These are phyloP conservation scores for Murina feae DNA, from an alignment of 2,113 vertebrate species.

Conservation along the genomic window DNA sequence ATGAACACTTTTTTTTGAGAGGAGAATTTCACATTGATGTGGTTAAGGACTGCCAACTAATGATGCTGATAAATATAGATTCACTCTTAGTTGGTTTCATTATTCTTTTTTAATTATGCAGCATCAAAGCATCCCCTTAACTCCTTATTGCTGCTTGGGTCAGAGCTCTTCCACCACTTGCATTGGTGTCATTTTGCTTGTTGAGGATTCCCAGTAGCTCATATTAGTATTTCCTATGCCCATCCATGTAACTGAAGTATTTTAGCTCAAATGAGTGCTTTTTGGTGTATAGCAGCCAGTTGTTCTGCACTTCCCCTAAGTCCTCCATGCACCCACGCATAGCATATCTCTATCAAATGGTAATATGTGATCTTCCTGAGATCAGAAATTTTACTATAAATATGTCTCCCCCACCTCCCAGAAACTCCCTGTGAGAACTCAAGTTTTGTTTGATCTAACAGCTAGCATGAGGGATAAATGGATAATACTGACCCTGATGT, in stretches of 20 bases:
- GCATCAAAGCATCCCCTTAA: background rate
- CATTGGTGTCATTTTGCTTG: background rate
- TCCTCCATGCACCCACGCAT: background rate
- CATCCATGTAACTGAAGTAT: background rate
- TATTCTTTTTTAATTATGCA: background rate
- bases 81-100: background rate
- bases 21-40: background rate
- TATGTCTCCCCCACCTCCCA: background rate
- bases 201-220: background rate
- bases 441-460: constrained; percentile 63
- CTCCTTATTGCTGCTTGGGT: background rate
- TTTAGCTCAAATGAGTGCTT: background rate
- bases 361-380: background rate
- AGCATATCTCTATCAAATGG: constrained; percentile 17
- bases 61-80: background rate
- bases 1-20: background rate
- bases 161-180: background rate
- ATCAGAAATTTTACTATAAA: constrained; percentile 25
- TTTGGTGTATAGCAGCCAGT: background rate
- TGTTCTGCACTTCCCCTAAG: background rate
- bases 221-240: background rate
- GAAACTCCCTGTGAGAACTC: constrained; percentile 45
- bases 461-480: constrained; percentile 64
- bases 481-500: constrained; percentile 64
- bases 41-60: background rate